phyloP scores from a whole-genome alignment of 2,113 vertebrate species.

The Merops nubicus region DNA sequence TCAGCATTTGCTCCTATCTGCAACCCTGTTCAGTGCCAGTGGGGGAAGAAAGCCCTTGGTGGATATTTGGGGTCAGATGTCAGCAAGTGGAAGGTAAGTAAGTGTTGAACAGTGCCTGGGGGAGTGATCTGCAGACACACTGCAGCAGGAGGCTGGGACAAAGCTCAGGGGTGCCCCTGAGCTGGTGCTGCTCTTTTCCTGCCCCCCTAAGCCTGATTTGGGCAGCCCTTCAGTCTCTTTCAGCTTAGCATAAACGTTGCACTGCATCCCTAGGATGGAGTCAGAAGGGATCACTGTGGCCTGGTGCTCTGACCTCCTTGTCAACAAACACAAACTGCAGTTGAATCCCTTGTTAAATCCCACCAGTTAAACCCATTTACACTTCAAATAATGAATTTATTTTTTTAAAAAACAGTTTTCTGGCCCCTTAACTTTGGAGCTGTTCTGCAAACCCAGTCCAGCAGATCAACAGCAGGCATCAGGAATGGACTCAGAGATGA shows the following conservation, averaged over 20 bases:
- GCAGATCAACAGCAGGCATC: not conserved
- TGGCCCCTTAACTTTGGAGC: not conserved
- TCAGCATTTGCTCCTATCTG: slow-evolving; percentile 96
- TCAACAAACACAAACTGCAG: not conserved
- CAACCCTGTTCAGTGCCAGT: slow-evolving; percentile 92
- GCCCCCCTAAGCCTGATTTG: not conserved
- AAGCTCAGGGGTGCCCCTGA: not conserved
- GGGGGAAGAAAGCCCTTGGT: slow-evolving; percentile 93
- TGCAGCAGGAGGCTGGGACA: not conserved
- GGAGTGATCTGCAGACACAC: not conserved
- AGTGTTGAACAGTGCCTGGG: not conserved
- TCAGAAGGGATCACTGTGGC: not conserved
- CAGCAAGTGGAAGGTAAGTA: slow-evolving; percentile 93
- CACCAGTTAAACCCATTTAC: not conserved
- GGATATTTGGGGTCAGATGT: slow-evolving; percentile 91
- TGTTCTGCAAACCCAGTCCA: not conserved
- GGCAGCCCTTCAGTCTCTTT: not conserved
- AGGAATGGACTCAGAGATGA: not conserved
- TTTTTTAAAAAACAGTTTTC: not conserved
- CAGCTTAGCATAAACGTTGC: not conserved
- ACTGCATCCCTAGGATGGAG: not conserved
- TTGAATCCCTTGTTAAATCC: not conserved
- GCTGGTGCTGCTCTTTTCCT: not conserved
- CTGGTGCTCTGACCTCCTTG: not conserved
- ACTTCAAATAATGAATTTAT: not conserved